Conservation (phyloP, 37 sponge, comb jelly and placozoan genomes). For the Halisarca cf. caerulea region DNA sequence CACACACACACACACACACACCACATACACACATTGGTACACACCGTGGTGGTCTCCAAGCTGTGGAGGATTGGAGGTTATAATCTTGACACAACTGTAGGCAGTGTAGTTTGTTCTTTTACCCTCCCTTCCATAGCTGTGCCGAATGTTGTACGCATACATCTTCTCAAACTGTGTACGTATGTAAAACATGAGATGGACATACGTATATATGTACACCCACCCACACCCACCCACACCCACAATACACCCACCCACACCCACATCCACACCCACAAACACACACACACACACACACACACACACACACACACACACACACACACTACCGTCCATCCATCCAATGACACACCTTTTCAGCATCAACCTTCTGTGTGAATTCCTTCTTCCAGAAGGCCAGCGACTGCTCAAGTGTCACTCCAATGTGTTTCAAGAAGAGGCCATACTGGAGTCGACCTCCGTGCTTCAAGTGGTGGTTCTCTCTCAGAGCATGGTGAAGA, state of each 20-base stretch:
- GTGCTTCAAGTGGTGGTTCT: constrained; percentile 91
- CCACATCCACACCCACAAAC: not conserved
- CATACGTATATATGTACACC: not conserved
- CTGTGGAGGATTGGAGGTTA: constrained; percentile 79
- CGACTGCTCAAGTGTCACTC: constrained; percentile 81
- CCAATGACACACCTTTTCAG: constrained; percentile 74
- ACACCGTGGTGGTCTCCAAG: constrained; percentile 90
- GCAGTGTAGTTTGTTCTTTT: constrained; percentile 90
- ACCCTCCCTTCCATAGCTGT: constrained; percentile 94
- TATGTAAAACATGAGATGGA: not conserved
- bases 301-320: no score
- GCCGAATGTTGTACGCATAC: constrained; percentile 94
- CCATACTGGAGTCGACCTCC: constrained; percentile 93
- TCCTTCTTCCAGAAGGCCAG: constrained; percentile 85
- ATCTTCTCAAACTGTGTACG: constrained; percentile 84
- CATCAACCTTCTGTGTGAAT: constrained; percentile 84
- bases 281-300: not conserved
- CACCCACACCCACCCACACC: no score
- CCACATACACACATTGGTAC: no score
- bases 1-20: no score
- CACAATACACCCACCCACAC: no score
- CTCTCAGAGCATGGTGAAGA: constrained; percentile 80
- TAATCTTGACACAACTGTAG: constrained; percentile 96
- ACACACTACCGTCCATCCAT: not conserved
- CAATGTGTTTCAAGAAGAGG: constrained; percentile 89